These are phyloP conservation scores for Sorex fumeus DNA, from an alignment of 2,113 vertebrate species.

Conservation along the genomic window DNA sequence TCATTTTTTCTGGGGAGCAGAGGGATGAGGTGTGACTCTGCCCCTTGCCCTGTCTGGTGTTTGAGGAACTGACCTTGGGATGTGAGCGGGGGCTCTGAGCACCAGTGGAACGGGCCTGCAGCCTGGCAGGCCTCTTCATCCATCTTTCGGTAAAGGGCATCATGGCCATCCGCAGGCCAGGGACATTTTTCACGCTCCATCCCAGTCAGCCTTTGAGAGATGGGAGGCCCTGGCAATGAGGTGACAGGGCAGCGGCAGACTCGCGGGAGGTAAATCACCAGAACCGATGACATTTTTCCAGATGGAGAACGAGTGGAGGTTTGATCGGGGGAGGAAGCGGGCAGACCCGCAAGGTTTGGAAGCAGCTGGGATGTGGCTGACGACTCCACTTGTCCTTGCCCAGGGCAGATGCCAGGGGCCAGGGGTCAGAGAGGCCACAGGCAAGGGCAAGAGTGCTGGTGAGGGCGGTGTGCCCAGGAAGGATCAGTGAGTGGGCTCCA, in stretches of 20 bases:
- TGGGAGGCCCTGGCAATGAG: slow-evolving; percentile 40
- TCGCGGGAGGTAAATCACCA: slow-evolving; percentile 38
- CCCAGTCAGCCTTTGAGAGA: slow-evolving; percentile 8
- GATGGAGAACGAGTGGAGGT: slow-evolving; percentile 20
- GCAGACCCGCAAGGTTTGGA: background rate
- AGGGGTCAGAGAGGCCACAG: background rate
- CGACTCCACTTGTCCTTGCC: background rate
- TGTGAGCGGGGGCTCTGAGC: background rate
- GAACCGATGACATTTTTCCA: slow-evolving; percentile 4
- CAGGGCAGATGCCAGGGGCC: background rate
- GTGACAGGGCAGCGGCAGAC: slow-evolving; percentile 50
- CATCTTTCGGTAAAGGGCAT: background rate
- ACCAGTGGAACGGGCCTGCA: background rate
- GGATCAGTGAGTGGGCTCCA: fast-evolving
- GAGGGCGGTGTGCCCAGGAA: background rate
- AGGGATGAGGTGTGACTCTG: background rate
- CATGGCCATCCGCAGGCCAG: background rate
- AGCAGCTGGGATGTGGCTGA: background rate
- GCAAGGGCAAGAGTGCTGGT: too few species aligned
- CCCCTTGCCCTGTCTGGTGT: too few species aligned
- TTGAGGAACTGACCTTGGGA: background rate
- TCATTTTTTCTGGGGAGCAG: too few species aligned
- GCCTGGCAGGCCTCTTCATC: background rate
- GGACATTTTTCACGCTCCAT: slow-evolving; percentile 13
- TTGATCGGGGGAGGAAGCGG: slow-evolving; percentile 24